Conservation (phyloP, 2,797 vertebrate genomes). For the Melanotaenia parkinsoni region DNA sequence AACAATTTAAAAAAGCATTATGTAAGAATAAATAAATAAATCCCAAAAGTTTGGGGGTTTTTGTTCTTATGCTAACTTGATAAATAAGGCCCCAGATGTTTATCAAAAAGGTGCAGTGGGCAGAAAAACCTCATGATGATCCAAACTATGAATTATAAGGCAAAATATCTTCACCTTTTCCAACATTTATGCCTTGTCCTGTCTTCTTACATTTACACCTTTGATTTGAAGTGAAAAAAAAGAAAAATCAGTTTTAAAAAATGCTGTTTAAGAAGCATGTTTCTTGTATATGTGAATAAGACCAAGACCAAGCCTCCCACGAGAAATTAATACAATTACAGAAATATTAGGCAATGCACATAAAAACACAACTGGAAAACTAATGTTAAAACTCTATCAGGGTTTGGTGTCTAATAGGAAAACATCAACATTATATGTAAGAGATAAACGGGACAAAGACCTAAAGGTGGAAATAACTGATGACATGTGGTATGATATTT, state of each 20-base stretch:
- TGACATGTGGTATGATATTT: slow-evolving; percentile 3
- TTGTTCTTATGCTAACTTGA: too few species aligned
- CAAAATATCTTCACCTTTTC: neutral
- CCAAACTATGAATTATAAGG: neutral
- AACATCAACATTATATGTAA: neutral
- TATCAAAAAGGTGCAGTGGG: neutral
- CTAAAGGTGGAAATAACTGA: too few species aligned
- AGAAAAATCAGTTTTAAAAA: neutral
- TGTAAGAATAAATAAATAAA: too few species aligned
- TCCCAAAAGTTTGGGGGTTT: too few species aligned
- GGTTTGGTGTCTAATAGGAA: neutral
- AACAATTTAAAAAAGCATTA: too few species aligned
- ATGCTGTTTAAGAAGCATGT: neutral
- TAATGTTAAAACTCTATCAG: neutral
- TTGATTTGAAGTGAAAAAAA: neutral
- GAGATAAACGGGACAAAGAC: neutral
- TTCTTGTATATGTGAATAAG: too few species aligned
- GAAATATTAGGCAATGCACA: neutral
- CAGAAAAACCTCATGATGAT: neutral
- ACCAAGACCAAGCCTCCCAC: too few species aligned
- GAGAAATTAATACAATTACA: too few species aligned
- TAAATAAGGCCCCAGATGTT: too few species aligned
- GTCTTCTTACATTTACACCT: neutral
- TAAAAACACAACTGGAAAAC: neutral
- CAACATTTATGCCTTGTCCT: neutral